These are phyloP conservation scores for Sogatella furcifera DNA, from an alignment of 1,140 invertebrate genomes.

Conservation along the genomic window DNA sequence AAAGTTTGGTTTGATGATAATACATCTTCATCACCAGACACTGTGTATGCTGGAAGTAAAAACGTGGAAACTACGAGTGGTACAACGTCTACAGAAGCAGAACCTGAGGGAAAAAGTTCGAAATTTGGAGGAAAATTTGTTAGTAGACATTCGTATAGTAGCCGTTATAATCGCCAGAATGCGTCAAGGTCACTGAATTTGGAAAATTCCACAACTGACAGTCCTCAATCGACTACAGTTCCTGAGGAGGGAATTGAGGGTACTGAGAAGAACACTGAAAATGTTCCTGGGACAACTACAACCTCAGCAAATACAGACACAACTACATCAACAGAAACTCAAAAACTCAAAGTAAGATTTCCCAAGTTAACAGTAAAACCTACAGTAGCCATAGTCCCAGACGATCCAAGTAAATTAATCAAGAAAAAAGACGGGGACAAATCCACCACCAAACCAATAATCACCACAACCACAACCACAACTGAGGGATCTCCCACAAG, in stretches of 20 bases:
- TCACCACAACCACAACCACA: constrained; percentile 14
- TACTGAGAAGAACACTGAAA: too few relatives aligned
- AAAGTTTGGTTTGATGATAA: neutral
- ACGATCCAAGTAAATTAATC: constrained; percentile 1
- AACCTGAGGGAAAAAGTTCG: neutral
- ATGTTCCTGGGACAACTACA: too few relatives aligned
- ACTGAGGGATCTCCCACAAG: constrained; percentile 11
- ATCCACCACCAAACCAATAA: neutral
- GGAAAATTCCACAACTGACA: too few relatives aligned
- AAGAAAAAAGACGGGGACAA: constrained; percentile 1
- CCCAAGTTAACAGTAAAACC: constrained; percentile 11
- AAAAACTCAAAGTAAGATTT: constrained; percentile 15
- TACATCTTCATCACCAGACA: neutral
- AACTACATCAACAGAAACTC: neutral
- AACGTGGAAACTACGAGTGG: neutral
- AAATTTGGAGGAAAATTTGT: constrained; percentile 1
- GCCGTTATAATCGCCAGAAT: constrained; percentile 6
- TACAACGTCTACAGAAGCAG: neutral
- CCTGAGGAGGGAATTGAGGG: too few relatives aligned
- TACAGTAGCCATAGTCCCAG: constrained; percentile 6
- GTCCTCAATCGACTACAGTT: too few relatives aligned
- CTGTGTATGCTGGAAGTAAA: neutral
- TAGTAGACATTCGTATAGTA: constrained; percentile 11
- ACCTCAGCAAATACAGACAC: neutral
- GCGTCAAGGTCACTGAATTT: too few relatives aligned